These are phyloP conservation scores for Argyrosomus regius DNA, from an alignment of 2,797 vertebrate genomes.

Conservation along the genomic window DNA sequence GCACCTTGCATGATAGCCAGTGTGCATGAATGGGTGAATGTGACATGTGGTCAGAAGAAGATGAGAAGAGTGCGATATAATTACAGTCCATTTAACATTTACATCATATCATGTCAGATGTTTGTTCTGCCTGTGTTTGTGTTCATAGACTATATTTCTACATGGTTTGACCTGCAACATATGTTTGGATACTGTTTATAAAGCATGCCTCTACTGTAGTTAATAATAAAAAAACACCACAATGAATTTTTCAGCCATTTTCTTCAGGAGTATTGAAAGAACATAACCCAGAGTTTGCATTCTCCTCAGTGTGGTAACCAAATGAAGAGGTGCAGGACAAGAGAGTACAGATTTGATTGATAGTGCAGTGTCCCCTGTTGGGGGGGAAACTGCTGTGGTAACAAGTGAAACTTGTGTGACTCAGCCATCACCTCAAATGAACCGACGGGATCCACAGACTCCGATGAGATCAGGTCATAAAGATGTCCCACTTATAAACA, in stretches of 20 bases:
- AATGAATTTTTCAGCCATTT: not conserved
- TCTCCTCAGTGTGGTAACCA: not conserved
- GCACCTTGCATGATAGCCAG: no score
- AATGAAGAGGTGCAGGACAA: not conserved
- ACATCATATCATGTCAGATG: not conserved
- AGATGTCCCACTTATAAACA: not conserved
- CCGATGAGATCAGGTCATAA: conserved; percentile 11
- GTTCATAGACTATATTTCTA: not conserved
- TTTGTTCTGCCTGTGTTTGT: not conserved
- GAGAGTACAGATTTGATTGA: conserved; percentile 7
- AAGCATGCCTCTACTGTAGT: not conserved
- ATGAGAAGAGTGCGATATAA: no score
- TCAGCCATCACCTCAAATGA: conserved; percentile 46
- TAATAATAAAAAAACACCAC: not conserved
- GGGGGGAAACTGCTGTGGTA: conserved; percentile 23
- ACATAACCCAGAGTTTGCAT: not conserved
- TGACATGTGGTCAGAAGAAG: no score
- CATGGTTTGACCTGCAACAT: not conserved
- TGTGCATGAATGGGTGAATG: no score
- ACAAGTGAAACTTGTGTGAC: conserved; percentile 21
- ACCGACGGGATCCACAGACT: conserved; percentile 9
- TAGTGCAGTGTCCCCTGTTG: not conserved
- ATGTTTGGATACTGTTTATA: not conserved
- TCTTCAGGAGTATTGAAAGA: not conserved
- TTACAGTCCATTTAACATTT: not conserved